Percentiles rank a stretch among this genome's conserved stretches.
These are phyloP conservation scores for Itoplectis maculator DNA, from an alignment of 2,888 invertebrate genomes.

Conservation along the genomic window DNA sequence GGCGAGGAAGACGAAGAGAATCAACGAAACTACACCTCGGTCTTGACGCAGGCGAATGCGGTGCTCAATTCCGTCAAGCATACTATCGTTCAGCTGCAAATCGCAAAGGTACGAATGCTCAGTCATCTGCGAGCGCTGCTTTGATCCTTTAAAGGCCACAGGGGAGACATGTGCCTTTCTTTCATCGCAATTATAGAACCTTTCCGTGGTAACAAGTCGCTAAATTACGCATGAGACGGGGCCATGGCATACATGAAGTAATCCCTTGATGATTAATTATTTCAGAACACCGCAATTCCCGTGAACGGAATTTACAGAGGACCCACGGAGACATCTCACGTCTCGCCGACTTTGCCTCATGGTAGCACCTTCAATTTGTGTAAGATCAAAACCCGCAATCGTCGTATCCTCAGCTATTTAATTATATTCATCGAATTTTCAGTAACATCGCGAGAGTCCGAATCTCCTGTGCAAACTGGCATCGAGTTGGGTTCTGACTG, in stretches of 20 bases:
- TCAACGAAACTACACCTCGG: constrained; percentile 76
- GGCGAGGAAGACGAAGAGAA: constrained; percentile 77
- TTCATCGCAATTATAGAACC: not conserved
- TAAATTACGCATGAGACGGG: not conserved
- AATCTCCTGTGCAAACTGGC: constrained; percentile 85
- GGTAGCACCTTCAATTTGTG: constrained; percentile 71
- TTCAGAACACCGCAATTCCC: constrained; percentile 95
- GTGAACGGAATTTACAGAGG: constrained; percentile 95
- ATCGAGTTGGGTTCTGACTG: constrained; percentile 89
- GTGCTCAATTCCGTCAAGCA: constrained; percentile 99
- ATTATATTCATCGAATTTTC: constrained; percentile 2
- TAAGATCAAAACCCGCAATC: not conserved
- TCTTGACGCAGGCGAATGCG: constrained; percentile 86
- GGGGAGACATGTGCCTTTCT: not conserved
- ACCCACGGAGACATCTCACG: constrained; percentile 84
- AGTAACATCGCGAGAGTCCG: constrained; percentile 80
- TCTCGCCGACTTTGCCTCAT: constrained; percentile 79
- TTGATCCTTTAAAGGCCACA: not conserved
- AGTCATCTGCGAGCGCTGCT: not conserved
- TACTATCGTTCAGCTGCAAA: constrained; percentile 98
- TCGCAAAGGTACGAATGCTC: constrained; percentile 92
- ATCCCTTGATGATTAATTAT: constrained; percentile 65
- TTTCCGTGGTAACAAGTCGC: not conserved
- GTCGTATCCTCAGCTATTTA: too few species aligned
- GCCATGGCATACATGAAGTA: too few species aligned